A percentile compares a stretch with the other conserved stretches of the same genome.
Conservation (phyloP, 2,113 vertebrate genomes). For the Anhinga rufa region DNA sequence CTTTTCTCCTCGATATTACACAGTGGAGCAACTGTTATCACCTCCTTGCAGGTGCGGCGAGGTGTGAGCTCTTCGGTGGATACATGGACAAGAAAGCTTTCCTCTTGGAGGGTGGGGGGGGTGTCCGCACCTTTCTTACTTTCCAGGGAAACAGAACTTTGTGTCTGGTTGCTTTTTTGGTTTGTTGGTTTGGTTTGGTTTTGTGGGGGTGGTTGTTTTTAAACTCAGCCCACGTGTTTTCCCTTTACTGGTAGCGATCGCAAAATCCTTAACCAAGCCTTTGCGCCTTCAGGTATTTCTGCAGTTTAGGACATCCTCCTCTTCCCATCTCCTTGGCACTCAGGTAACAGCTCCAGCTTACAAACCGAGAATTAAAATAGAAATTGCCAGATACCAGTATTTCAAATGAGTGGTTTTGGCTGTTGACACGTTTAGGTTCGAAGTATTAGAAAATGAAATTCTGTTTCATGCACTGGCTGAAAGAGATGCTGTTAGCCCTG, state of each 20-base stretch:
- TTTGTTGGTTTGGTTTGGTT: no score
- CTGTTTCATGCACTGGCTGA: not conserved
- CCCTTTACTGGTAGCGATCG: not conserved
- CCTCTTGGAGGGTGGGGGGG: not conserved
- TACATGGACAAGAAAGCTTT: not conserved
- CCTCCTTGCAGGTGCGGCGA: not conserved
- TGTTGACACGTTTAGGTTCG: not conserved
- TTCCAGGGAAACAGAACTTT: not conserved
- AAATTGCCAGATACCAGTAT: not conserved
- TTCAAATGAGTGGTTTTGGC: not conserved
- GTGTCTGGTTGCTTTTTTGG: not conserved
- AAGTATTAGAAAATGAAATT: not conserved
- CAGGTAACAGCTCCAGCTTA: not conserved
- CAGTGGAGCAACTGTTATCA: not conserved
- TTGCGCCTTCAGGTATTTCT: not conserved
- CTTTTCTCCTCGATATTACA: not conserved
- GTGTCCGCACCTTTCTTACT: not conserved
- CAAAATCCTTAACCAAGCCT: not conserved
- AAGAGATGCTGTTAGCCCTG: not conserved
- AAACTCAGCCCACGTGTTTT: not conserved
- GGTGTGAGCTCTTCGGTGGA: not conserved
- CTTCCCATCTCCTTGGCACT: not conserved
- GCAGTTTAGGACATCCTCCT: not conserved
- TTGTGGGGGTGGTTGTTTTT: no score
- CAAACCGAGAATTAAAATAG: not conserved